A percentile compares a stretch with the other conserved stretches of the same genome.
Evolutionary conservation across 1,140 invertebrate genomes (phyloP).

Genomic region (Armadillidium nasatum): DNA sequence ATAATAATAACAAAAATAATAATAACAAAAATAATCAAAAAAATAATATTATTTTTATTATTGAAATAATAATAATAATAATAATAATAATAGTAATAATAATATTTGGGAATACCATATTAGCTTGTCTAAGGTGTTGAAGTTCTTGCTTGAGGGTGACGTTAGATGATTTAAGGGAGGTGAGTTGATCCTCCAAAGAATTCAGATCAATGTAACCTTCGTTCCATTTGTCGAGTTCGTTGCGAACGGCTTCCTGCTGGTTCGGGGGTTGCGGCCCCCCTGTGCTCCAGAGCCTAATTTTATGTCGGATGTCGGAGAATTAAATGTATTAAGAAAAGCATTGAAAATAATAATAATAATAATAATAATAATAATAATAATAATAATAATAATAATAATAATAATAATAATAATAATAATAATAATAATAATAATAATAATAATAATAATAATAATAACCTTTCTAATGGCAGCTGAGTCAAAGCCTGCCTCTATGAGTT

Average conservation of each 20-base stretch:
- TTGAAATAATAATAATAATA: too few relatives aligned
- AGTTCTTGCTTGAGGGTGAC: slow-evolving; percentile 39
- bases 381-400: slow-evolving; percentile 21
- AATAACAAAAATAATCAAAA: too few relatives aligned
- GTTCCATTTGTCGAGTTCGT: slow-evolving; percentile 66
- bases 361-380: too few relatives aligned
- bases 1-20: too few relatives aligned
- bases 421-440: neutral
- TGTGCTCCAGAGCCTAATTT: neutral
- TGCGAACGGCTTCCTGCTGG: slow-evolving; percentile 50
- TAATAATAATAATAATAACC: slow-evolving; percentile 46
- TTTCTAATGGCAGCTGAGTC: slow-evolving; percentile 66
- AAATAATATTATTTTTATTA: too few relatives aligned
- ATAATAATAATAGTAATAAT: too few relatives aligned
- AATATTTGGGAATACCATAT: slow-evolving; percentile 38
- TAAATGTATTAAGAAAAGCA: neutral
- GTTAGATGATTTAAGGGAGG: slow-evolving; percentile 32
- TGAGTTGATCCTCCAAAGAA: slow-evolving; percentile 51
- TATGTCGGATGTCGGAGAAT: slow-evolving; percentile 18
- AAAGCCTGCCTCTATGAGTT: slow-evolving; percentile 76
- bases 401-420: neutral
- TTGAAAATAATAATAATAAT: slow-evolving; percentile 30
- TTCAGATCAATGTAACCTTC: slow-evolving; percentile 67
- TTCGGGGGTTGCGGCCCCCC: slow-evolving; percentile 19
- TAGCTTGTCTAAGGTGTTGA: slow-evolving; percentile 43